A percentile compares a stretch with the other conserved stretches of the same genome.
These are phyloP conservation scores for Rhingia rostrata DNA, from an alignment of 2,888 invertebrate species.

Conservation along the genomic window DNA sequence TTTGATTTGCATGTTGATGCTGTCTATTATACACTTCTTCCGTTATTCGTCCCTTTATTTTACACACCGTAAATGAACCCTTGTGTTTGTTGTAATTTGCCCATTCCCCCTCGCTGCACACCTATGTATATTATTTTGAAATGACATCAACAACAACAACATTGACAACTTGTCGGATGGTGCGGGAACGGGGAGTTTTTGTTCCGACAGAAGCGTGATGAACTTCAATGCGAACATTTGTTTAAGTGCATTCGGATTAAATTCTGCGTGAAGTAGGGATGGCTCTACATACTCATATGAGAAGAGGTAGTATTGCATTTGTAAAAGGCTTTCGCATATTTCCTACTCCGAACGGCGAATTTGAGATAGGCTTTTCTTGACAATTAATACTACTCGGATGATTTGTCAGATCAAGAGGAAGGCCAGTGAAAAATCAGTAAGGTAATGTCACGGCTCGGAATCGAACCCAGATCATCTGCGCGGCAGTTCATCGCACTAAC, in stretches of 20 bases:
- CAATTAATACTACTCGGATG: too few relatives aligned
- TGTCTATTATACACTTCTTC: constrained; percentile 68
- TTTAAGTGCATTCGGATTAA: constrained; percentile 66
- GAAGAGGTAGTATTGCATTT: too few relatives aligned
- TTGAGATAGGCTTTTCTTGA: too few relatives aligned
- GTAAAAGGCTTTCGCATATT: too few relatives aligned
- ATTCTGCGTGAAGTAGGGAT: constrained; percentile 50
- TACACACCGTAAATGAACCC: constrained; percentile 55
- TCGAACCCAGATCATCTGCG: too few relatives aligned
- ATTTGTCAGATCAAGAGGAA: too few relatives aligned
- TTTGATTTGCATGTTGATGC: constrained; percentile 71
- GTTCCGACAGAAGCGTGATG: constrained; percentile 20
- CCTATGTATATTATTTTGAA: constrained; percentile 42
- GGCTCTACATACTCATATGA: too few relatives aligned
- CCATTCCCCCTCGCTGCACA: not conserved
- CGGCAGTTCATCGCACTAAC: too few relatives aligned
- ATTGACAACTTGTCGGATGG: not conserved
- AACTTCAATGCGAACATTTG: constrained; percentile 66
- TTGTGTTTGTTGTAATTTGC: constrained; percentile 56
- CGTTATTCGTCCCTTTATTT: constrained; percentile 60
- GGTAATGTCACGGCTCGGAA: too few relatives aligned
- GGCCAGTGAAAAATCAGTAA: too few relatives aligned
- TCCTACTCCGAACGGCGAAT: too few relatives aligned
- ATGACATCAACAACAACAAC: constrained; percentile 56
- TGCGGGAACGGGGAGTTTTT: constrained; percentile 27